Conservation (phyloP, 1,140 invertebrate genomes). For the Eriocheir sinensis region DNA sequence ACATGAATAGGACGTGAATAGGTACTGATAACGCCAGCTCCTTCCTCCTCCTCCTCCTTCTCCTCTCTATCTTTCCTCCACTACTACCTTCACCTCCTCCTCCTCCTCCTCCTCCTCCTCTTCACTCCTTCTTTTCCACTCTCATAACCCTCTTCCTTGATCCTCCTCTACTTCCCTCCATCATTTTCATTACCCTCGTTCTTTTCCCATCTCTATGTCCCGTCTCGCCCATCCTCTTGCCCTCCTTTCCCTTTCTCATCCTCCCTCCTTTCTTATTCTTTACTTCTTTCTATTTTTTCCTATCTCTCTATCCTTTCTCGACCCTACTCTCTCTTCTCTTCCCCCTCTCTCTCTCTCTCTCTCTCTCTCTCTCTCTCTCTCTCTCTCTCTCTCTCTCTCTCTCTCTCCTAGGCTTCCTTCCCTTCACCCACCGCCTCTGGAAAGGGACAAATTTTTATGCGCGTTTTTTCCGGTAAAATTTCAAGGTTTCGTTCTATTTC, state of each 20-base stretch:
- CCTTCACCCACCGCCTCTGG: not conserved
- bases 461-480: not conserved
- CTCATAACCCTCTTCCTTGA: not conserved
- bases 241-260: too few relatives aligned
- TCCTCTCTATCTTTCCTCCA: too few relatives aligned
- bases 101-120: too few relatives aligned
- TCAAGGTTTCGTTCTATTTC: constrained; percentile 15
- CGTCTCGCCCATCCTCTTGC: too few relatives aligned
- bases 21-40: not conserved
- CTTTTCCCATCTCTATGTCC: too few relatives aligned
- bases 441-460: not conserved
- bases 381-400: not conserved
- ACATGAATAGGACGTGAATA: not conserved
- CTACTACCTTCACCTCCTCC: too few relatives aligned
- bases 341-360: too few relatives aligned
- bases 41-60: not conserved
- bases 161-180: too few relatives aligned
- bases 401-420: too few relatives aligned
- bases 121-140: not conserved
- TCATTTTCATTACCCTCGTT: too few relatives aligned
- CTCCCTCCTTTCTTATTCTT: too few relatives aligned
- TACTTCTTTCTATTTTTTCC: not conserved
- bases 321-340: not conserved
- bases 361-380: not conserved
- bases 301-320: not conserved